Conservation (phyloP, 1,140 invertebrate species). For the Andrena cerasifolii region DNA sequence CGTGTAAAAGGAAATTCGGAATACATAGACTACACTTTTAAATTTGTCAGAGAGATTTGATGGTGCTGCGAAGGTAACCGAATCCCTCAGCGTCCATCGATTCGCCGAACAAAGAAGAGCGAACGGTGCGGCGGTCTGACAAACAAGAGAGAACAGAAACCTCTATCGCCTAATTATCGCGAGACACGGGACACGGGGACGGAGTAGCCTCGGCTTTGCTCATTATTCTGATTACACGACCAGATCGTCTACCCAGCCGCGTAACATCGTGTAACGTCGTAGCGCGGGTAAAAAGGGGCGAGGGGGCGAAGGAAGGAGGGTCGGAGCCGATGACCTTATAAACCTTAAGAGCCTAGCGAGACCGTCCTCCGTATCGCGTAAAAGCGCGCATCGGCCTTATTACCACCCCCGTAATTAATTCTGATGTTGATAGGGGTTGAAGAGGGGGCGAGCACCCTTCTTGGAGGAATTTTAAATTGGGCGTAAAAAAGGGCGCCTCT, state of each 20-base stretch:
- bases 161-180: constrained; percentile 51
- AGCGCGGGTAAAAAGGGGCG: constrained; percentile 10
- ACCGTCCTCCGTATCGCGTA: constrained; percentile 14
- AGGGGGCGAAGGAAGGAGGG: not conserved
- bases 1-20: too few species aligned
- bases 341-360: constrained; percentile 28
- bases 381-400: constrained; percentile 44
- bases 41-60: constrained; percentile 7
- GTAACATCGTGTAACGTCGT: constrained; percentile 42
- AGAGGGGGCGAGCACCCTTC: constrained; percentile 1
- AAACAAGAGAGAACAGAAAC: constrained; percentile 22
- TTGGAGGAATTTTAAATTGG: constrained; percentile 19
- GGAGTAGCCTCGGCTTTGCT: constrained; percentile 28
- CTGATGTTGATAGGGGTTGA: constrained; percentile 22
- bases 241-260: constrained; percentile 22
- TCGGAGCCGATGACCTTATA: constrained; percentile 32
- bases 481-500: constrained; percentile 14
- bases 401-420: constrained; percentile 49
- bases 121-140: not conserved
- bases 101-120: not conserved
- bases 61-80: not conserved
- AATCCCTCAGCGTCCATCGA: not conserved
- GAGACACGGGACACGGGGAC: constrained; percentile 6
- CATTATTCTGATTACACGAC: constrained; percentile 53
- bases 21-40: too few species aligned